Evolutionary conservation across 2,797 vertebrate species (phyloP).

Genomic region (Muscicapa striata): DNA sequence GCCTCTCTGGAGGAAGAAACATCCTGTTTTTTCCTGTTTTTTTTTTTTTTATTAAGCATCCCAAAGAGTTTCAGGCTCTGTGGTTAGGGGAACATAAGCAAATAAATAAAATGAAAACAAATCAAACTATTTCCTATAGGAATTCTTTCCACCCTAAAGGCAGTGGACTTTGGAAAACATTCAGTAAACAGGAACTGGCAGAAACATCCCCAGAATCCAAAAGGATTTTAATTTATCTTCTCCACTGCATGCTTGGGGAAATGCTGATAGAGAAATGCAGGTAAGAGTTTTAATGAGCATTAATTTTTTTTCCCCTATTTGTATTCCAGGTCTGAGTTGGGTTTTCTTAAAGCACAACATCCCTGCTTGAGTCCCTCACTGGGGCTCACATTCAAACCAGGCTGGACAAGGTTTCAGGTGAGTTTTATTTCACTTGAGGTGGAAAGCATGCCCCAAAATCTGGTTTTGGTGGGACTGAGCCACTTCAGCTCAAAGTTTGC

Average conservation of each 20-base stretch:
- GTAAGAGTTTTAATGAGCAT: background rate
- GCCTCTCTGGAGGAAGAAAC: background rate
- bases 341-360: background rate
- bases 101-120: constrained; percentile 14
- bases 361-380: background rate
- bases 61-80: background rate
- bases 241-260: fast-evolving
- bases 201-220: background rate
- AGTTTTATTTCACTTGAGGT: background rate
- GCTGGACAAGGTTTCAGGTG: background rate
- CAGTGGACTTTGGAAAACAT: background rate
- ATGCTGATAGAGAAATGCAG: background rate
- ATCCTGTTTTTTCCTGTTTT: background rate
- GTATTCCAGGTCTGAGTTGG: background rate
- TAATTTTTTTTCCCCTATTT: background rate
- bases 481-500: background rate
- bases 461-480: constrained; percentile 3
- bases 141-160: background rate
- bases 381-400: background rate
- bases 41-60: background rate
- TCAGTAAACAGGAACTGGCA: background rate
- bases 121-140: background rate
- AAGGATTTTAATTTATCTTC: background rate
- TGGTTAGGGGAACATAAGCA: background rate
- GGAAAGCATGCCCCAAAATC: background rate